Base-by-base conservation (phyloP, 2,797 vertebrate genomes). In the Champsocephalus gunnari region DNA sequence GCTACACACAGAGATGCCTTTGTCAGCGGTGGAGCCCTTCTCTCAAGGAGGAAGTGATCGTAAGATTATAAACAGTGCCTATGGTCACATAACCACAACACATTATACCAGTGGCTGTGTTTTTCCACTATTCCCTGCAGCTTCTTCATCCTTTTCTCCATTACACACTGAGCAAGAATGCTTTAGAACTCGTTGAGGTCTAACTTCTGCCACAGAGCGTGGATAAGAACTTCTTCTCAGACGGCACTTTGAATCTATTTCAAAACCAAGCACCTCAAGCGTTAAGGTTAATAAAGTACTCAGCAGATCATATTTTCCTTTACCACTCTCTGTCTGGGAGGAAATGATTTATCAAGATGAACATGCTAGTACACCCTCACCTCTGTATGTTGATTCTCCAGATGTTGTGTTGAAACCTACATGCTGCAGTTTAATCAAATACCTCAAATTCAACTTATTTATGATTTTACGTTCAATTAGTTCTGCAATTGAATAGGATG, bases 1-100 rank as follows among this genome's bases (percentile, higher is more conserved):
- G 83, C 95, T 95, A 79, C 63, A 92, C 82, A 92, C 87, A 92
- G 77, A 89, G 49, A 94, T 82, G 80, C 68, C 78, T 87, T 89
- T 89, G 91, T 92, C 85, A 92, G 82, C 28, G 16, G 49, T 32
- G 56, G 62, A 79, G 68, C 48, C 17, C 45, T 66, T 47, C 47
- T 80, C 64, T 86, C 66, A 47, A 51, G 72, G 75, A 89, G 87
- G 86, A 91, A 87, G 83, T 59, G 64, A 81, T 83, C 77, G 72
- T 83, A 75, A 86, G 83, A 88, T 73, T 88, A 79, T 65, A 78
- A 76, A 71, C 41, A 71, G 69, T 60, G 73, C 71, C 84, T 87
- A 77, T 67, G 62, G 85, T 82, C 89, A 64, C 82, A 87, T 4
- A 79, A 90, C 90, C 91, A 81, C 89, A 89, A 81, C 75, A 87